Base-by-base conservation (phyloP, 2,113 vertebrate genomes). In the Setophaga kirtlandii region DNA sequence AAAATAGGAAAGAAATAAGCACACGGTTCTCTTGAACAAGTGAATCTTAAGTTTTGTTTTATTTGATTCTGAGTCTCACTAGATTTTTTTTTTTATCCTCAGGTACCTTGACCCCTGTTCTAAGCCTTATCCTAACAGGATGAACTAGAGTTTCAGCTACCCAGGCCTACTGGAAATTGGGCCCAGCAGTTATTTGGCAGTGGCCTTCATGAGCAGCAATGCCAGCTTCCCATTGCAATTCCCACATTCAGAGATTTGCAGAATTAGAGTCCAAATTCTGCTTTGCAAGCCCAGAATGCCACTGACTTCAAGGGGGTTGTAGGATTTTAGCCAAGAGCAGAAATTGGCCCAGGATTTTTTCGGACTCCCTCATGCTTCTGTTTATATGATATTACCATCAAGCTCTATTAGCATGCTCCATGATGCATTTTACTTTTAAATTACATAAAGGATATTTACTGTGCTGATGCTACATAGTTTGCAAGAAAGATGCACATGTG, bases 351-450 rank as follows among this genome's bases (percentile, higher is more conserved):
- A 64, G 53, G 56, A 76, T 76, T 63, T 86, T 87, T 89, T 90
- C 55, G 95, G 67, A 88, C 67, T 90, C 70, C 46, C 67, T 91
- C 77, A 39, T 69, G 83, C 33, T 93, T 92, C 80, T 96, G 83
- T 84, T 95, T 91, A 75, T 89, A 46, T 62, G 87, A 84, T 90
- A 69, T 79, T 89, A 73, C 83, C 74, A 74, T 85, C 71, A 91
- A 89, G 78, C 73, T 76, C 73, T 93, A 93, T 73, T 86, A 93
- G 50, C 58, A 76, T 74, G 56, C 80, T 84, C 85, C 68, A 46
- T 80, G 75, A 69, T 85, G 50, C 33, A 91, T 93, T 96, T 96
- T 79, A 94, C 91, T 93, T 94, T 93, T 89, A 94, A 89, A 95
- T 97, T 94, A 85, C 50, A 79, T 74, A 76, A 93, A 91, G 20